Conservation (phyloP, 2,113 vertebrate species). For the Emydocephalus ijimae region DNA sequence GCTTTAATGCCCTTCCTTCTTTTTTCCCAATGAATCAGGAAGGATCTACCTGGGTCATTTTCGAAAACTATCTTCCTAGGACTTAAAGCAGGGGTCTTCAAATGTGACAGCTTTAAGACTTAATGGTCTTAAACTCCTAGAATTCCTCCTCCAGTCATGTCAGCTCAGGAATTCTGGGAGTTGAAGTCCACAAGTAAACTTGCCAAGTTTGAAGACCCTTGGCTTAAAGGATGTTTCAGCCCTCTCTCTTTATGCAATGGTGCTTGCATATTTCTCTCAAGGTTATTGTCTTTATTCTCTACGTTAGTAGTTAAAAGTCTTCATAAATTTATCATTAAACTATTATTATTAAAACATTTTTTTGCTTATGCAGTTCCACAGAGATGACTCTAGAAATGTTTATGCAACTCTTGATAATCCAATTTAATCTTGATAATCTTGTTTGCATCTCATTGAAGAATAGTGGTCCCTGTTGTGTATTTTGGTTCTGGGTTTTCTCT, state of each 20-base stretch:
- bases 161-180: no score
- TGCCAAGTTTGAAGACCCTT: no score
- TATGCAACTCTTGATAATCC: neutral
- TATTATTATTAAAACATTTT: no score
- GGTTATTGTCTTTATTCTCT: neutral
- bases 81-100: neutral
- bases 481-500: neutral
- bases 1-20: neutral
- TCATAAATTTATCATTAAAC: neutral
- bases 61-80: neutral
- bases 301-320: neutral
- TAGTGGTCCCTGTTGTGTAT: neutral
- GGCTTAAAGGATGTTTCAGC: neutral
- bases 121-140: no score
- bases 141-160: no score
- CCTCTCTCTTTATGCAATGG: neutral
- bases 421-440: no score
- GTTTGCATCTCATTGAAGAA: neutral
- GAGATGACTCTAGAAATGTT: neutral
- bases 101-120: no score
- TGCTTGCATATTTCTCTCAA: neutral
- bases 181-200: no score
- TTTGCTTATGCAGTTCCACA: neutral
- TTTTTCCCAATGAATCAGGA: neutral
- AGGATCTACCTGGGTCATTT: neutral